Evolutionary conservation across 2,888 invertebrate genomes (phyloP), one percentile per base, ranked within the genome.

Genomic region (Dryadula phaetusa): DNA sequence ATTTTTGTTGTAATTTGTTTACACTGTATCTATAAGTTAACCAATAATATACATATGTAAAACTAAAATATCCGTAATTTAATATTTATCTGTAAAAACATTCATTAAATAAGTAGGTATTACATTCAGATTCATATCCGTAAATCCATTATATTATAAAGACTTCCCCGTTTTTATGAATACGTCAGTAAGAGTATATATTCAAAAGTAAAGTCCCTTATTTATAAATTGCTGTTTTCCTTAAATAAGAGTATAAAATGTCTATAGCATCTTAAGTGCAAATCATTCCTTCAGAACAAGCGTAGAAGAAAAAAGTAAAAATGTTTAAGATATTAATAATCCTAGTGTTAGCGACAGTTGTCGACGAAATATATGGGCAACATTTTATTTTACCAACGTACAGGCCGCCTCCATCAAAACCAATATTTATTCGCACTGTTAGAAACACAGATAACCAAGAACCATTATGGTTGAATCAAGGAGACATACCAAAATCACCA

Each of bases 361-460:
- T 79, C 1, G 75, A 71, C 14, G 78, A 80, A 37, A 71, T 73
- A 10, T 69, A 72, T 32, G 71, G 78, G 46, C 77, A 80, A 64
- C 69, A 62, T 3, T 64, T 79, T 53, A 77, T 78, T 25, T 67
- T 56, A 12, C 79, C 80, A 14, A 79, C 77, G 14, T 80, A 75
- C 58, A 76, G 76, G 46, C 79, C 77, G 7, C 76, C 77, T 6
- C 71, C 71, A 0, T 66, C 64, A 8, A 69, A 70, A 46, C 72
- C 72, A 5, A 46, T 72, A 4, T 75, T 75, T n/a, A 76, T 73
- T 47, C 72, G 80, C 18, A 70, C 72, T 1, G 73, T 65, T 18
- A 74, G 84, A 62, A 76, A 78, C 64, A 74, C 72, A 1, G 64
- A 49, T 7, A 66, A 67, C 16, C 72, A 72, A 2, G 75, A 79